These are phyloP conservation scores for Selene dorsalis DNA, from an alignment of 2,797 vertebrate genomes.

Conservation along the genomic window DNA sequence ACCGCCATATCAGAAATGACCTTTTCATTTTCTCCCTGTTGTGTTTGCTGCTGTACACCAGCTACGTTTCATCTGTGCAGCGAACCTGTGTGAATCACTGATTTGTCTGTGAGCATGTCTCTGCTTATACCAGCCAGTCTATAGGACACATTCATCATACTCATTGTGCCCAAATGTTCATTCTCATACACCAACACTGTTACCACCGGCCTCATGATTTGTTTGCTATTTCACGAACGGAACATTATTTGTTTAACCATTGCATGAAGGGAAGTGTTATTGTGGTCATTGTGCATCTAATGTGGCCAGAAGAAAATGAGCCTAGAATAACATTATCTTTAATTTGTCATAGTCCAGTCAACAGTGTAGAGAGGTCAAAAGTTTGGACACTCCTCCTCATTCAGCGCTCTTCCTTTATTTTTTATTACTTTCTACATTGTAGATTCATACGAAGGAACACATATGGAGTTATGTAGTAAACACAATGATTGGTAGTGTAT, in stretches of 20 bases:
- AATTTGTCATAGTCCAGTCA: neutral
- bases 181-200: neutral
- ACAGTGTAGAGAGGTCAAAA: no score
- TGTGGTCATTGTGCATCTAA: conserved; percentile 14
- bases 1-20: neutral
- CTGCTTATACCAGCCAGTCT: neutral
- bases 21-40: neutral
- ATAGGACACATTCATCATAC: neutral
- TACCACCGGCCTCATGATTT: conserved; percentile 10
- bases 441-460: no score
- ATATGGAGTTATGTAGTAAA: no score
- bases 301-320: conserved; percentile 8
- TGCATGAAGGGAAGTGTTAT: conserved; percentile 1
- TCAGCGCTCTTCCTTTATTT: no score
- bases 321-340: neutral
- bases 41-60: neutral
- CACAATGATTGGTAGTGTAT: no score
- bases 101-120: neutral
- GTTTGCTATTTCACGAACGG: conserved; percentile 32
- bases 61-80: neutral
- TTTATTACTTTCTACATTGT: no score
- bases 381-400: no score
- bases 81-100: neutral
- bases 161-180: neutral
- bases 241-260: conserved; percentile 9